phyloP scores from a whole-genome alignment of 2,113 vertebrate species.

The Channa maculata region DNA sequence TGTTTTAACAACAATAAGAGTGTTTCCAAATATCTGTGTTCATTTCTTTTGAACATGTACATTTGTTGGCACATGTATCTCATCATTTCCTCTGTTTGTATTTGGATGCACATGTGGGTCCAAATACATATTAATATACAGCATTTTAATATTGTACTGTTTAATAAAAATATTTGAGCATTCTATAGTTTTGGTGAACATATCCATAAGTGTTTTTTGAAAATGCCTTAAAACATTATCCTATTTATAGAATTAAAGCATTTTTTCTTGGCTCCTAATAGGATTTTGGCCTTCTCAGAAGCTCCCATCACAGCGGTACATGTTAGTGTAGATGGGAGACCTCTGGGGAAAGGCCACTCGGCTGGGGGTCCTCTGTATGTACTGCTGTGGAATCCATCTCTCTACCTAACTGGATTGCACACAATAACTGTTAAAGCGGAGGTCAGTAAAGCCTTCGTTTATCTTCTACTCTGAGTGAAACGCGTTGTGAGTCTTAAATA shows the following conservation, averaged over 20 bases:
- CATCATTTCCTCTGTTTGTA: no score
- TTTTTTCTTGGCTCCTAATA: slow-evolving; percentile 50
- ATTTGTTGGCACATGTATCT: no score
- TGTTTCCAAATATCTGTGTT: no score
- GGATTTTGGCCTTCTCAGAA: slow-evolving; percentile 93
- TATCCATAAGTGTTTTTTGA: no score
- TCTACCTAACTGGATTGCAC: slow-evolving; percentile 89
- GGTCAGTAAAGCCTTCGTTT: slow-evolving; percentile 78
- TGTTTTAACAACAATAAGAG: no score
- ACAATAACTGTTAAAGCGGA: slow-evolving; percentile 89
- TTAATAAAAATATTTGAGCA: no score
- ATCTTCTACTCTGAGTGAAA: not conserved
- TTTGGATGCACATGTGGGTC: no score
- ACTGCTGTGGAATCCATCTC: slow-evolving; percentile 89
- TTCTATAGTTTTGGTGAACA: no score
- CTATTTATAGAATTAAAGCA: not conserved
- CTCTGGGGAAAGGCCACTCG: slow-evolving; percentile 83
- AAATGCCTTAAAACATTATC: not conserved
- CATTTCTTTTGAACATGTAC: no score
- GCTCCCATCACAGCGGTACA: slow-evolving; percentile 85
- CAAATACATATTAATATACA: no score
- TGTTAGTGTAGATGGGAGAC: slow-evolving; percentile 86
- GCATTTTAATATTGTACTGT: no score
- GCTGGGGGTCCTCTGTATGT: slow-evolving; percentile 91
- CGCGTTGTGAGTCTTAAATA: slow-evolving; percentile 3